Evolutionary conservation across 2,113 vertebrate genomes (phyloP), one percentile per base, ranked within the genome.

Genomic region (Halichoeres trimaculatus): DNA sequence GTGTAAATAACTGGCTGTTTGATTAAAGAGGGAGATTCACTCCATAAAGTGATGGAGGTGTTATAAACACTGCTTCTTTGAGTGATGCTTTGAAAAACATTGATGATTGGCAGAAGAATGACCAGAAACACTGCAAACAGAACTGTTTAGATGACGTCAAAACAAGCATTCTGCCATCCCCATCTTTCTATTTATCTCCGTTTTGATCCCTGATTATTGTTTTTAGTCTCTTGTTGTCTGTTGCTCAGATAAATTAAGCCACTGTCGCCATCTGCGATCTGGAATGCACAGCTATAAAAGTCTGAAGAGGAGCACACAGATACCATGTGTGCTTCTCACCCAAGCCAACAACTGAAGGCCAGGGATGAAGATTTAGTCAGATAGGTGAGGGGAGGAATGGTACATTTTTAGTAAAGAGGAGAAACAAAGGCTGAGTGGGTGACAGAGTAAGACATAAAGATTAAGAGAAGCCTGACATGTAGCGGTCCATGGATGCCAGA

Each of bases 401-500:
- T 54, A 45, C 30, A 30, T 71, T 17, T 41, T 34, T 30, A 55
- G 23, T 35, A 62, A 74, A 61, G n/a, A 62, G 16, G 10, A 47
- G 38, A 57, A 71, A 74, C 62, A 77, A 66, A 63, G 14, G 23
- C 40, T 57, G 64, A 62, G 62, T 57, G 72, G 51, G 10, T 22
- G 23, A 75, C 53, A 74, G 30, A 41, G 38, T 23, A 11, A 48
- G 54, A 61, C 73, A 70, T 62, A 16, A 54, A 53, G 60, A 74
- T 23, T 5, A 35, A 57, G 34, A 62, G 50, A 40, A 50, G 54
- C 59, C n/a, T 26, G 62, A 43, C 38, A 38, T 30, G 16, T 35
- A 41, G 70, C 56, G 58, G 62, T 65, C 55, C 59, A 34, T 23
- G 67, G 67, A 63, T 78, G 74, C 69, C 71, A 80, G 52, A 79